A percentile compares a stretch with the other conserved stretches of the same genome.
Evolutionary conservation across 2,888 invertebrate species (phyloP).

Genomic region (Tipula lateralis): DNA sequence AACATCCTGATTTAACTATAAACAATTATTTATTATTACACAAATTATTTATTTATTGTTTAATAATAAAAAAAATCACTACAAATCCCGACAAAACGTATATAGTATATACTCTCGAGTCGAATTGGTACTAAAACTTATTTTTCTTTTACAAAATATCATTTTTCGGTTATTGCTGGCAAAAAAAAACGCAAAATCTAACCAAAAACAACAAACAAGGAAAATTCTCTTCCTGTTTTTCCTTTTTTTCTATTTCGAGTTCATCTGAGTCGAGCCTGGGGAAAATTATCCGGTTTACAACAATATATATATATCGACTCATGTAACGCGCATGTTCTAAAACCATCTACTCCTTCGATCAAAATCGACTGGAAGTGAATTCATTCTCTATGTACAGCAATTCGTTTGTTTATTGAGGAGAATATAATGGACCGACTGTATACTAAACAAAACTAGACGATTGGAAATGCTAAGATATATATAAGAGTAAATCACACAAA

Average conservation of each 20-base stretch:
- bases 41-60: background rate
- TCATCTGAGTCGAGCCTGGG: background rate
- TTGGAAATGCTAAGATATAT: too few relatives aligned
- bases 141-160: constrained; percentile 25
- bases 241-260: background rate
- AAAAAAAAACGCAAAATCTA: background rate
- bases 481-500: too few relatives aligned
- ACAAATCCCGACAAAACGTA: background rate
- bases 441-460: too few relatives aligned
- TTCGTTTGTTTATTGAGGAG: too few relatives aligned
- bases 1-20: background rate
- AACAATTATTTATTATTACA: background rate
- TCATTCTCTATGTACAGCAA: too few relatives aligned
- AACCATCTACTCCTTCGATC: too few relatives aligned
- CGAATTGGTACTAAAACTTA: constrained; percentile 28
- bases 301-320: too few relatives aligned
- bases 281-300: too few relatives aligned
- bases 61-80: background rate
- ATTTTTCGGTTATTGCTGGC: constrained; percentile 25
- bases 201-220: background rate
- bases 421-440: too few relatives aligned
- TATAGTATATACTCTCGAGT: constrained; percentile 26
- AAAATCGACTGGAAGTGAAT: too few relatives aligned
- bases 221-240: background rate
- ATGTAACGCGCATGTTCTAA: too few relatives aligned